Evolutionary conservation across 2,113 vertebrate species (phyloP), one percentile per base, ranked within the genome.

Genomic region (Misgurnus mizolepis): DNA sequence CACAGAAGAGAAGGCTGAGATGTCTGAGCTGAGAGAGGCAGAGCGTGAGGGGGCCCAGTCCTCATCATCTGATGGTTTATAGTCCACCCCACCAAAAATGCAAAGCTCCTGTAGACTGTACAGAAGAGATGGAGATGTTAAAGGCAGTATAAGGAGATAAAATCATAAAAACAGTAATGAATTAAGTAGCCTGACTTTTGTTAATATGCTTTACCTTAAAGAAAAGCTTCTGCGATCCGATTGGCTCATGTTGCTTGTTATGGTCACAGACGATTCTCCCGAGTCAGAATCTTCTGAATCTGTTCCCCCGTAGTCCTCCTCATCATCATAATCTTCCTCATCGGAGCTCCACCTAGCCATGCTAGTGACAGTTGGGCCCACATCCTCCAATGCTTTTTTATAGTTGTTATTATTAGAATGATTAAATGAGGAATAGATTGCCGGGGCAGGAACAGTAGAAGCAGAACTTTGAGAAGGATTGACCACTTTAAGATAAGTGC

Each of bases 261-360:
- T 85, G 64, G 93, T 93, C 67, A 92, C 82, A 0, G 91, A 93
- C 0, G 93, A 94, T 70, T 91, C 91, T 12, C 88, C 92, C 5
- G 93, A 93, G 58, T 93, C 92, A 2, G 92, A 93, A 67, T 94
- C 91, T 56, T 89, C 91, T 72, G 80, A 89, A 78, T 92, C 88
- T 3, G 90, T 92, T 22, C 86, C 87, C n/a, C 89, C 89, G 22
- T 91, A 88, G 3, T 90, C 84, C 17, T 87, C 90, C 4, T 67
- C 79, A 0, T 87, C 81, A 2, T 84, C 76, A 4, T 87, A 79
- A 4, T 83, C 82, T 58, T 15, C 85, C 86, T 84, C 68, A 75
- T 87, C 71, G 78, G 87, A 83, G 41, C 85, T 91, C 81, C 87
- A 86, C 47, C 89, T 86, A 27, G 87, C 88, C 2, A 91, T 60